Evolutionary conservation across 1,140 invertebrate genomes (phyloP).

Genomic region (Anoplophora glabripennis): DNA sequence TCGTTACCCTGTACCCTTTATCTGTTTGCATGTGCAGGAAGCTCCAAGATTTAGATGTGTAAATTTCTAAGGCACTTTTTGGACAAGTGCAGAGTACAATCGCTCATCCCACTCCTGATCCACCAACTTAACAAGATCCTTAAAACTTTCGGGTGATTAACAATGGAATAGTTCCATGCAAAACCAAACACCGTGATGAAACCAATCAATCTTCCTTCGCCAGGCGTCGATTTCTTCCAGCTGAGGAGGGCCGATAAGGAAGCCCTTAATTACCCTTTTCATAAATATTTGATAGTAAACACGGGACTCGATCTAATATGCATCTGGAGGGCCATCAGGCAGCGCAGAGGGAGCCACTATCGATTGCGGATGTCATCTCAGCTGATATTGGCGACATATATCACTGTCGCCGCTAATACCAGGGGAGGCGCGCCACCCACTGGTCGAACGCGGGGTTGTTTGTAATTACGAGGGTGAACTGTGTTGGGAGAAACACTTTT

Average conservation of each 20-base stretch:
- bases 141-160: too few species aligned
- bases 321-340: conserved; percentile 10
- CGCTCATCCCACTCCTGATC: too few species aligned
- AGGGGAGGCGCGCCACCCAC: conserved; percentile 18
- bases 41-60: too few species aligned
- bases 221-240: not conserved
- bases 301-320: conserved; percentile 17
- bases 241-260: not conserved
- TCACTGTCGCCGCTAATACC: conserved; percentile 27
- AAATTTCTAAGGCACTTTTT: too few species aligned
- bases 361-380: conserved; percentile 27
- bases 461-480: conserved; percentile 15
- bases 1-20: too few species aligned
- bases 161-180: too few species aligned
- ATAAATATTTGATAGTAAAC: conserved; percentile 11
- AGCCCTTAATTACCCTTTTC: not conserved
- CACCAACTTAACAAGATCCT: too few species aligned
- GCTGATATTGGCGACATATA: conserved; percentile 31
- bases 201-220: too few species aligned
- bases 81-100: too few species aligned
- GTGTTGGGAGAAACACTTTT: conserved; percentile 15
- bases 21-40: too few species aligned
- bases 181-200: too few species aligned
- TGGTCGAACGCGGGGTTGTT: conserved; percentile 6
- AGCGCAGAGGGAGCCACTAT: conserved; percentile 12